These are phyloP conservation scores for Pediacus dermestoides DNA, from an alignment of 2,888 invertebrate genomes.

Conservation along the genomic window DNA sequence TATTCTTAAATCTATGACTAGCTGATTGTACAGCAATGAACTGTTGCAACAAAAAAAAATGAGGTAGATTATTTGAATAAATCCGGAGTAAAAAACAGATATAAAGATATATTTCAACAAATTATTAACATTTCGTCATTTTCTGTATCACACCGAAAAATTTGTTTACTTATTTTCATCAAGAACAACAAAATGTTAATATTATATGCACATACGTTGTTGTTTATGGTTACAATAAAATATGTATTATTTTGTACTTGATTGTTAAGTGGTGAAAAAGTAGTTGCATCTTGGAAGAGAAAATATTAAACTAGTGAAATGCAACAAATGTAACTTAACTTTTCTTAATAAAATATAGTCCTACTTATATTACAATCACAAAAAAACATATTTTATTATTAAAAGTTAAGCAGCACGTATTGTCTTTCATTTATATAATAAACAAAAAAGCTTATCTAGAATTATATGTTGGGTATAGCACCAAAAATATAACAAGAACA, in stretches of 20 bases:
- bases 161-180: conserved; percentile 12
- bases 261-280: conserved; percentile 21
- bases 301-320: conserved; percentile 1
- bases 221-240: conserved; percentile 12
- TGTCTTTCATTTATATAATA: conserved; percentile 1
- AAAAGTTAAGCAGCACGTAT: conserved; percentile 1
- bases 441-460: no score
- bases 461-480: no score
- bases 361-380: conserved; percentile 28
- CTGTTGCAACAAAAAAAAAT: conserved; percentile 44
- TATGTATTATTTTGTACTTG: conserved; percentile 21
- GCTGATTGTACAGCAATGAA: conserved; percentile 52
- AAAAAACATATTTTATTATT: not conserved
- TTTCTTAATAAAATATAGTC: conserved; percentile 20
- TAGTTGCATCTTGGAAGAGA: not conserved
- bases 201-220: conserved; percentile 14
- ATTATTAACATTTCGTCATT: conserved; percentile 17
- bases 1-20: conserved; percentile 49
- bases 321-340: not conserved
- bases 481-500: conserved; percentile 1
- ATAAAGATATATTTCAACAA: no score
- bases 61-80: conserved; percentile 46
- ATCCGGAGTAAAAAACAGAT: conserved; percentile 26
- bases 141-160: conserved; percentile 18
- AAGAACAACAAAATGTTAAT: conserved; percentile 14